A percentile compares a stretch with the other conserved stretches of the same genome.
phyloP scores from a whole-genome alignment of 1,140 invertebrate genomes.

The Bradynema listronoti region DNA sequence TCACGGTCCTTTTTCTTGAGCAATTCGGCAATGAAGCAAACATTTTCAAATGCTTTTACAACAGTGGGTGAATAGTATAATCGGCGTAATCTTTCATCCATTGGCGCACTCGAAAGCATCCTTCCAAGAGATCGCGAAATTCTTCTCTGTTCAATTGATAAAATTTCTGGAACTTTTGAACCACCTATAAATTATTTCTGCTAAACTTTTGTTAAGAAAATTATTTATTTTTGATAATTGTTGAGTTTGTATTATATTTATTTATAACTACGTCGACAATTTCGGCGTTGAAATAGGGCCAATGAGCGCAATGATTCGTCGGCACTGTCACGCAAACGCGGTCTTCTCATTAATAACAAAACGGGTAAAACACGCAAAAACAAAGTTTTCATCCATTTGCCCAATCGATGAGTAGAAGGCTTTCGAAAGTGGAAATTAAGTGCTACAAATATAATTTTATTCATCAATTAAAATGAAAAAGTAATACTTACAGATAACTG shows the following conservation, averaged over 20 bases:
- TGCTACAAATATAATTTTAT: slow-evolving; percentile 65
- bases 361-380: slow-evolving; percentile 82
- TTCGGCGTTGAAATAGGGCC: too few relatives aligned
- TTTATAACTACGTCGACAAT: too few relatives aligned
- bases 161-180: neutral
- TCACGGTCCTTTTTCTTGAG: too few relatives aligned
- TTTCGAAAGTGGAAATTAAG: slow-evolving; percentile 94
- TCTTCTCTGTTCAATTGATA: neutral
- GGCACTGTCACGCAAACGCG: slow-evolving; percentile 39
- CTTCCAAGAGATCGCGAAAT: slow-evolving; percentile 36
- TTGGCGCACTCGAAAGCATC: slow-evolving; percentile 19
- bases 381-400: slow-evolving; percentile 77
- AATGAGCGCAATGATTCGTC: too few relatives aligned
- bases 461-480: slow-evolving; percentile 68
- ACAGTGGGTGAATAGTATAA: slow-evolving; percentile 52
- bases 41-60: slow-evolving; percentile 56
- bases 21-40: slow-evolving; percentile 56
- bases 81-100: slow-evolving; percentile 45
- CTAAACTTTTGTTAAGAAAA: too few relatives aligned
- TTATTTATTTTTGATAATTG: too few relatives aligned
- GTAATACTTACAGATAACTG: slow-evolving; percentile 72
- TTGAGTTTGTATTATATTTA: too few relatives aligned
- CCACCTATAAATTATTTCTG: too few relatives aligned
- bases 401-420: slow-evolving; percentile 86
- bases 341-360: slow-evolving; percentile 60